Conservation (phyloP, 2,888 invertebrate species). For the Sphaeridia pumilis region DNA sequence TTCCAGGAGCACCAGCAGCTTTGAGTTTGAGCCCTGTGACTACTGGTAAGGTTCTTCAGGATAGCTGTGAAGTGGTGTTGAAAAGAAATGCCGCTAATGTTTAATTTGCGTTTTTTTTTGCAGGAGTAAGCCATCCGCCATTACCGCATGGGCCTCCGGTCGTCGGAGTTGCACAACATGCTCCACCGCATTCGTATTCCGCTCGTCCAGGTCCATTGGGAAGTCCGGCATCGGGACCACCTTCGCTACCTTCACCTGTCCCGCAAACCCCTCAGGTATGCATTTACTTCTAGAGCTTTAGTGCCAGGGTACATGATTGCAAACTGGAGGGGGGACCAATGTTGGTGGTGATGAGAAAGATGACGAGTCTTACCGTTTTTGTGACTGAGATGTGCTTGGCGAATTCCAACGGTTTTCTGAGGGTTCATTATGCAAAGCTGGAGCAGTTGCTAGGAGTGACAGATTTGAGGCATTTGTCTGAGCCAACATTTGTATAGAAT, state of each 20-base stretch:
- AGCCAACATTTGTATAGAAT: neutral
- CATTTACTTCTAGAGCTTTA: slow-evolving; percentile 14
- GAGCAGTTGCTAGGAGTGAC: slow-evolving; percentile 5
- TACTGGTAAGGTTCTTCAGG: no score
- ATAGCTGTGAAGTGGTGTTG: no score
- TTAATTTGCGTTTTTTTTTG: neutral
- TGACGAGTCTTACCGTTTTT: slow-evolving; percentile 32
- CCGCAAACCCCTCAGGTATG: slow-evolving; percentile 40
- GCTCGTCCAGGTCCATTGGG: neutral
- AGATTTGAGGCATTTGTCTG: slow-evolving; percentile 19
- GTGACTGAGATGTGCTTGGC: neutral
- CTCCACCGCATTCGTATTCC: neutral
- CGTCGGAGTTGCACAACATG: slow-evolving; percentile 2
- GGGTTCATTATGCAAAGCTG: neutral
- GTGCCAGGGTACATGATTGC: neutral
- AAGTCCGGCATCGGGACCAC: slow-evolving; percentile 13
- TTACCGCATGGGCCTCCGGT: slow-evolving; percentile 15
- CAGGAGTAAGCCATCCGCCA: slow-evolving; percentile 2
- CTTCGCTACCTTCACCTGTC: slow-evolving; percentile 34
- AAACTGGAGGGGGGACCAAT: neutral
- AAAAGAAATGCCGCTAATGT: no score
- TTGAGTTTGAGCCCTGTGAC: no score
- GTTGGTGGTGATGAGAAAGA: slow-evolving; percentile 32
- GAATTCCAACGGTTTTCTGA: slow-evolving; percentile 16
- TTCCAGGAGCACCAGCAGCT: no score